Evolutionary conservation across 2,888 invertebrate species (phyloP), one percentile per base, ranked within the genome.

Genomic region (Limenitis camilla): DNA sequence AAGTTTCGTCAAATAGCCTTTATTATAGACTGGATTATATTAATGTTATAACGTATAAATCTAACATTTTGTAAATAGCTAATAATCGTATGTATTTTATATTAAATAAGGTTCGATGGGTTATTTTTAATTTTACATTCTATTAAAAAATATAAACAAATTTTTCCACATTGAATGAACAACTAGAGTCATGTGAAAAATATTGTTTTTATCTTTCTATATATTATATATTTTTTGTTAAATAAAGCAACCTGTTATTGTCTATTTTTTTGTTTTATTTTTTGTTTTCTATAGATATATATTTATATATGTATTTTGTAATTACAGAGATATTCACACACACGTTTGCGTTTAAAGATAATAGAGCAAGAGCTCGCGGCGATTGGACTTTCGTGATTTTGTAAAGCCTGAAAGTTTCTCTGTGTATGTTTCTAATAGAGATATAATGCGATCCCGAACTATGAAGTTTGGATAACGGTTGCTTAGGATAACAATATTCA

Each of bases 161-260:
- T 59, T 81, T 84, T 85, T 83, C 76, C 78, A 79, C 76, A 63
- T 71, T 74, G 75, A 62, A 51, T 33, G 43, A 56, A 72, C 74
- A 76, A 69, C 66, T 69, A 71, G 67, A 69, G 72, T 76, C 76
- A 78, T 74, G 81, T 84, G 81, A 71, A 81, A 81, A 81, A 76
- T 72, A 61, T 78, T 79, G 82, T 85, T 85, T 86, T 77, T 74
- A 56, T 62, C 67, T 78, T 80, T 83, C 77, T 82, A 81, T 84
- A 86, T 85, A 83, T 83, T 84, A 84, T 86, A 85, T 86, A 85
- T 86, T 86, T 86, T 86, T 87, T 87, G 87, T 87, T 87, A 86
- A 86, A 87, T 87, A 87, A 87, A 87, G 83, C 84, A 86, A 85
- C 81, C 81, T 85, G 87, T 87, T 87, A 87, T 86, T 85, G 85